These are phyloP conservation scores for Heterochromis multidens DNA, from an alignment of 2,113 vertebrate species.

Conservation along the genomic window DNA sequence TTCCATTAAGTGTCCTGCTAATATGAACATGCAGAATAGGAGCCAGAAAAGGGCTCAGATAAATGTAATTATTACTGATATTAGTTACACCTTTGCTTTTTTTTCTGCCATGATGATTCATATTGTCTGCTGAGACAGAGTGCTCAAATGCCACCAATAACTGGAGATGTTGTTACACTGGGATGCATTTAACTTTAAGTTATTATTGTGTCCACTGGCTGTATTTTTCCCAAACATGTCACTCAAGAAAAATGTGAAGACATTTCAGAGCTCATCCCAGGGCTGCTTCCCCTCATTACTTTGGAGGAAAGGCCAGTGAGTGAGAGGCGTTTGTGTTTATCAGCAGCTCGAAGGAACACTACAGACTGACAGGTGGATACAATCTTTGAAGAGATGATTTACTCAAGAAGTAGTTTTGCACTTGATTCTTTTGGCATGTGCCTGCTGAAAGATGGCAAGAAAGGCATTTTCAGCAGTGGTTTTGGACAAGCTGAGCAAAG, in stretches of 20 bases:
- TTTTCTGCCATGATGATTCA: neutral
- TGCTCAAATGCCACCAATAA: neutral
- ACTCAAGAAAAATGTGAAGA: constrained; percentile 4
- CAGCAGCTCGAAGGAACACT: neutral
- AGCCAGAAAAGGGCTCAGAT: neutral
- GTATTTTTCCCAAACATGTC: neutral
- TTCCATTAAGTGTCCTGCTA: neutral
- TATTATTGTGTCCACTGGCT: neutral
- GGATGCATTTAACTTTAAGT: neutral
- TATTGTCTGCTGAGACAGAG: neutral
- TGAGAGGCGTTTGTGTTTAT: neutral
- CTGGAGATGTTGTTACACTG: neutral
- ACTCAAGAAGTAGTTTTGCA: neutral
- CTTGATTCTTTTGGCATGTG: neutral
- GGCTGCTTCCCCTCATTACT: neutral
- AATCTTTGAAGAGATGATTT: neutral
- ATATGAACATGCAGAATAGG: rapidly evolving
- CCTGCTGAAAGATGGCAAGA: neutral
- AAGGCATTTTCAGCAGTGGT: neutral
- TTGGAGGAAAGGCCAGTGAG: neutral
- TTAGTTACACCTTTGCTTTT: neutral
- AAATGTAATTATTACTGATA: too few relatives aligned
- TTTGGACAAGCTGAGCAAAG: rapidly evolving
- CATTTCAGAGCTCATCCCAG: neutral
- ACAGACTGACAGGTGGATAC: neutral